Percentiles rank a stretch among this genome's conserved stretches.
phyloP scores from a whole-genome alignment of 2,888 invertebrate genomes.

The Hypselothyrea guttata region DNA sequence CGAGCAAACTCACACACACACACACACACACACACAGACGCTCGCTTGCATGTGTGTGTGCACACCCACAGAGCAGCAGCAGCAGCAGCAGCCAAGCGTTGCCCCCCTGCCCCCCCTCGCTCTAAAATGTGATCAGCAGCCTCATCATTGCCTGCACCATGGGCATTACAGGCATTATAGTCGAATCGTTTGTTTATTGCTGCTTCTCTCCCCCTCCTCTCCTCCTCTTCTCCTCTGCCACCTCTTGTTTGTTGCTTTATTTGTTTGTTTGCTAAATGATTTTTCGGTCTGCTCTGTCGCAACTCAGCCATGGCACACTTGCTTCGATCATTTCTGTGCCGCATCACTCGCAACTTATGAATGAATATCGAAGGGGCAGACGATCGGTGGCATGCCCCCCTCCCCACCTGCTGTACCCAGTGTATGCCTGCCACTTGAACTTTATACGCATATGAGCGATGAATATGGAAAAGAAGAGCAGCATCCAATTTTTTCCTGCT shows the following conservation, averaged over 20 bases:
- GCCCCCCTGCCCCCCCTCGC: neutral
- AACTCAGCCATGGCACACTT: neutral
- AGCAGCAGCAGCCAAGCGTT: constrained; percentile 33
- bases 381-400: too few relatives aligned
- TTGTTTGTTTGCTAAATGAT: constrained; percentile 58
- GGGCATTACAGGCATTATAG: constrained; percentile 31
- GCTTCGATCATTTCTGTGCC: constrained; percentile 5
- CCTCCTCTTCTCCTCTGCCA: too few relatives aligned
- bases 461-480: too few relatives aligned
- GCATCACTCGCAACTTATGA: constrained; percentile 34
- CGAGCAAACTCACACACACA: constrained; percentile 13
- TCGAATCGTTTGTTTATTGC: constrained; percentile 18
- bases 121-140: constrained; percentile 25
- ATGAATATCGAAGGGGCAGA: constrained; percentile 28
- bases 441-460: too few relatives aligned
- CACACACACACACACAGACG: constrained; percentile 26
- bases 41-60: constrained; percentile 23
- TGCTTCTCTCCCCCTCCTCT: too few relatives aligned
- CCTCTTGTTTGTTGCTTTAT: constrained; percentile 14
- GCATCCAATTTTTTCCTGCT: too few relatives aligned
- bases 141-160: constrained; percentile 32
- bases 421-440: constrained; percentile 46
- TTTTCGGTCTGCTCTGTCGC: constrained; percentile 23
- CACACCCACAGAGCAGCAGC: constrained; percentile 30
- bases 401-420: constrained; percentile 51